Evolutionary conservation across 2,888 invertebrate genomes (phyloP).

Genomic region (Protodeltote pygarga): DNA sequence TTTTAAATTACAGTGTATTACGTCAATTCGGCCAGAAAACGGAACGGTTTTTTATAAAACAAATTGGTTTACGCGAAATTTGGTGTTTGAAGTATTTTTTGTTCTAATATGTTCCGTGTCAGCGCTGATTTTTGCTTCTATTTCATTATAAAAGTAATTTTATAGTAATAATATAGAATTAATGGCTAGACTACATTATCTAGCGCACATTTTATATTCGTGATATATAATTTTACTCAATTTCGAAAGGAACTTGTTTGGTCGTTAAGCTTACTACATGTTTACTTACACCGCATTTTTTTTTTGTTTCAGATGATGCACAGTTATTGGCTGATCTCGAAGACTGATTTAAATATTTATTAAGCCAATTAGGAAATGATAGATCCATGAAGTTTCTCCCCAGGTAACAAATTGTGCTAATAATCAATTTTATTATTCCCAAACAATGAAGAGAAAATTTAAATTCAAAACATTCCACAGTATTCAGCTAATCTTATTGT

Average conservation of each 20-base stretch:
- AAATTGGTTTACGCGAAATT: slow-evolving; percentile 77
- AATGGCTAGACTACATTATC: slow-evolving; percentile 57
- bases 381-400: slow-evolving; percentile 69
- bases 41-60: slow-evolving; percentile 62
- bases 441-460: slow-evolving; percentile 83
- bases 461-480: slow-evolving; percentile 84
- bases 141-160: slow-evolving; percentile 75
- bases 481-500: slow-evolving; percentile 85
- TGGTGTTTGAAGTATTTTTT: slow-evolving; percentile 70
- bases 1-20: slow-evolving; percentile 82
- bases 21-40: slow-evolving; percentile 79
- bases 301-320: slow-evolving; percentile 78
- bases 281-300: slow-evolving; percentile 53
- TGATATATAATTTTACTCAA: slow-evolving; percentile 63
- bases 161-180: slow-evolving; percentile 62
- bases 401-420: slow-evolving; percentile 64
- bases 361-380: slow-evolving; percentile 75
- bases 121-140: slow-evolving; percentile 49
- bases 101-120: slow-evolving; percentile 52
- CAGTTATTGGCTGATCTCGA: slow-evolving; percentile 70
- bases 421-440: slow-evolving; percentile 67
- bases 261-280: slow-evolving; percentile 41
- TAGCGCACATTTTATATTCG: slow-evolving; percentile 50
- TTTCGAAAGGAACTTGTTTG: slow-evolving; percentile 57
- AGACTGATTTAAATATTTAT: slow-evolving; percentile 80